These are phyloP conservation scores for Diploscapter pachys DNA, from an alignment of 1,140 invertebrate species.

Conservation along the genomic window DNA sequence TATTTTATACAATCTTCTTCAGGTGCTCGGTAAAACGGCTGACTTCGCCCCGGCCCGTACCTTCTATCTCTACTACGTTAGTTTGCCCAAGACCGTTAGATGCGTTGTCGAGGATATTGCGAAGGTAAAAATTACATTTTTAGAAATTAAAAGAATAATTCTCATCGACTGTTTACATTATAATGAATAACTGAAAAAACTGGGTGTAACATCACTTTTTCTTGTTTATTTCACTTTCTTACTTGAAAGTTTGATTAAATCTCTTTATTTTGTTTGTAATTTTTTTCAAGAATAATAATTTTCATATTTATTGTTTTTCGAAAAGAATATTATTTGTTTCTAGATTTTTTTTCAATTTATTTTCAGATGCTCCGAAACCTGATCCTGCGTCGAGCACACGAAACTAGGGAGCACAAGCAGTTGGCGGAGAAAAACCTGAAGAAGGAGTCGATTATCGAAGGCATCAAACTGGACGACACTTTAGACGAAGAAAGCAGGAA, in stretches of 20 bases:
- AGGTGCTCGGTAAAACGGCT: slow-evolving; percentile 16
- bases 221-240: too few species aligned
- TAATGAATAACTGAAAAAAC: too few species aligned
- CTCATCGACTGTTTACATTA: too few species aligned
- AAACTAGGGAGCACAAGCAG: slow-evolving; percentile 14
- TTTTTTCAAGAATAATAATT: not conserved
- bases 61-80: slow-evolving; percentile 28
- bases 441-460: slow-evolving; percentile 20
- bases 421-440: slow-evolving; percentile 23
- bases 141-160: too few species aligned
- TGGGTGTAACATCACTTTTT: too few species aligned
- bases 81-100: slow-evolving; percentile 20
- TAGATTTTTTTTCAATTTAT: not conserved
- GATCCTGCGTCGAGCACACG: slow-evolving; percentile 18
- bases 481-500: slow-evolving; percentile 10
- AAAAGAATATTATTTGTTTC: too few species aligned
- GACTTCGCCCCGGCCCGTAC: slow-evolving; percentile 30
- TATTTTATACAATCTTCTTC: not conserved
- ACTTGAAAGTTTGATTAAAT: too few species aligned
- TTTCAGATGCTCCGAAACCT: slow-evolving; percentile 19
- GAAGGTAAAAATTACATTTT: slow-evolving; percentile 9
- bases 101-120: slow-evolving; percentile 23
- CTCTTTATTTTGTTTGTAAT: too few species aligned
- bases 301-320: too few species aligned
- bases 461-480: slow-evolving; percentile 1